Base-by-base conservation (phyloP, 2,113 vertebrate species). In the Tachysurus fulvidraco region DNA sequence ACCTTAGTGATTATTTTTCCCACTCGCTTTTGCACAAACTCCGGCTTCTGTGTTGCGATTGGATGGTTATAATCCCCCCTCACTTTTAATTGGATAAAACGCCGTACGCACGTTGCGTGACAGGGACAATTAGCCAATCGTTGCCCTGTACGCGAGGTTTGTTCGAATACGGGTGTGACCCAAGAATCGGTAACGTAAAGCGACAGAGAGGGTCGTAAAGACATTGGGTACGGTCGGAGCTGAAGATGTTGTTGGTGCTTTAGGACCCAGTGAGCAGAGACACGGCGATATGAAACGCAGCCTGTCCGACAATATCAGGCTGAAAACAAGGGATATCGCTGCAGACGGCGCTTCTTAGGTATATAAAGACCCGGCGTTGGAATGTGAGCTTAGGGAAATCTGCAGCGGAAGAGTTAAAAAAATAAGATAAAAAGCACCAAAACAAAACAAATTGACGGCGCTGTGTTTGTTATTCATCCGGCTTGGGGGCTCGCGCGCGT, bases 111-210 rank as follows among this genome's bases (percentile, higher is more conserved):
- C 9, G 3, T 12, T 0, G 9, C 1, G 57, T 12, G 46, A 79
- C n/a, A 5, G n/a, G 0, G 14, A 19, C 17, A 23, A 1, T 0
- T 9, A 44, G 11, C 78, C 36, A 81, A 60, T 81, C 19, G 2
- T 23, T 5, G n/a, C 21, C 17, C 1, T 16, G 28, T 1, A 30
- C 28, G 50, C 50, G 50, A 30, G 59, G 50, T 14, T 71, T 21
- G 52, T 41, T 65, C 11, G 74, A 54, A 86, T 59, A 78, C 28
- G 17, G 86, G 83, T 85, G 82, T 79, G 87, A 92, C 93, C 73
- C 91, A 91, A 93, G 93, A 93, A 93, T 92, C 10, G 12, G 83
- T 86, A 90, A 78, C 95, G 94, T 91, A 95, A 95, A 94, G 60
- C 2, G 84, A 46, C 13, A 1, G 85, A 73, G 87, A 89, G 28